Conservation (phyloP, 2,113 vertebrate genomes). For the Misgurnus anguillicaudatus region DNA sequence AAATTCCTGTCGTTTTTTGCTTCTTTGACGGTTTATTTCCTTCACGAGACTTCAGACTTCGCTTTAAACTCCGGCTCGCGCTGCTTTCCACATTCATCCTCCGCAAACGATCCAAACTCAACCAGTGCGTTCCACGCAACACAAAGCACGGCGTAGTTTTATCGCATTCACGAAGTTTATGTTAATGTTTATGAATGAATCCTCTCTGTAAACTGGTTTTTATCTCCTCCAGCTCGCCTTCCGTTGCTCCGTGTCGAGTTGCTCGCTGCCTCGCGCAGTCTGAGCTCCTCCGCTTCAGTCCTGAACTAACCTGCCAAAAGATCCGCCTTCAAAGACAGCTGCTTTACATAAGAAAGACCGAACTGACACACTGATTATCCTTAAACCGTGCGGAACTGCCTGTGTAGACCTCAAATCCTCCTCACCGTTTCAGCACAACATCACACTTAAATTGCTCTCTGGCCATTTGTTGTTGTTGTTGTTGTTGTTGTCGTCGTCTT, state of each 20-base stretch:
- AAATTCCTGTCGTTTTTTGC: background rate
- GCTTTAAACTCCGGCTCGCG: constrained; percentile 5
- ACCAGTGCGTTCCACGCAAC: background rate
- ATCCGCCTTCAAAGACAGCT: constrained; percentile 87
- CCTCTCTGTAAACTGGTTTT: background rate
- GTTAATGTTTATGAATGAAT: background rate
- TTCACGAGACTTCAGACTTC: background rate
- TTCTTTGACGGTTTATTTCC: constrained; percentile 1
- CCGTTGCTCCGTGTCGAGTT: background rate
- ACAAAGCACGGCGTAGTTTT: background rate
- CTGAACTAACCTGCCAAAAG: constrained; percentile 78
- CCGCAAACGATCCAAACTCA: constrained; percentile 25
- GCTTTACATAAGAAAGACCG: constrained; percentile 93
- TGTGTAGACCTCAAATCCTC: constrained; percentile 73
- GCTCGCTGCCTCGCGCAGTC: constrained; percentile 9
- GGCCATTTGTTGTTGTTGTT: constrained; percentile 62
- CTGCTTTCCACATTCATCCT: constrained; percentile 1
- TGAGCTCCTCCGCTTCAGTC: constrained; percentile 35
- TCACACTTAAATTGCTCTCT: constrained; percentile 68
- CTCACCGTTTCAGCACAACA: constrained; percentile 63
- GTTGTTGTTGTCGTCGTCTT: constrained; percentile 46
- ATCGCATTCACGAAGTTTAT: background rate
- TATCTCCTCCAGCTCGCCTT: constrained; percentile 6
- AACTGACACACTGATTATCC: constrained; percentile 88
- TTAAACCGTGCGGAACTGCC: constrained; percentile 83